phyloP scores from a whole-genome alignment of 2,888 invertebrate species.

The Petrophora chlorosata region DNA sequence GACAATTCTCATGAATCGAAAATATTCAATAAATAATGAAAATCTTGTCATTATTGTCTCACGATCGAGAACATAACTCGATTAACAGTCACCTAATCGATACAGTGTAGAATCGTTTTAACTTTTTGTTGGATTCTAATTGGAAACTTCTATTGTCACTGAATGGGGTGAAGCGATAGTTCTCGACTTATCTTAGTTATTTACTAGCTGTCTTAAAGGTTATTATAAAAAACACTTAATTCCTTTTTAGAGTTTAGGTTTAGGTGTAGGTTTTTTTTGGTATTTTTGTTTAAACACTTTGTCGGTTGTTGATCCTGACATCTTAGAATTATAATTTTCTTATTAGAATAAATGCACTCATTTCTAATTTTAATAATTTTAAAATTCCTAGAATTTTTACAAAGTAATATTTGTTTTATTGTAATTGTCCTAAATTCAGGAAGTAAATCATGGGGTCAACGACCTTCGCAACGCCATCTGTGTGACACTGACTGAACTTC shows the following conservation, averaged over 20 bases:
- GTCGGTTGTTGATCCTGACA: too few species aligned
- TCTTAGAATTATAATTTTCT: too few species aligned
- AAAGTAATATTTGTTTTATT: too few species aligned
- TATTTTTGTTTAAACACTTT: not conserved
- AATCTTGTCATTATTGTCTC: constrained; percentile 19
- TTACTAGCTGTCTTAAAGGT: too few species aligned
- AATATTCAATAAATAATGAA: not conserved
- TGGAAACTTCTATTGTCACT: constrained; percentile 3
- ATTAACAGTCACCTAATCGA: constrained; percentile 48
- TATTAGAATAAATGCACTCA: too few species aligned
- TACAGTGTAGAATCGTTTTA: constrained; percentile 42
- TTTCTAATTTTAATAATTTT: too few species aligned
- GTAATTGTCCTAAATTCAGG: too few species aligned
- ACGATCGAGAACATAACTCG: constrained; percentile 29
- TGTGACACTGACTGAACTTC: constrained; percentile 37
- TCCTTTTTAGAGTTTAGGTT: too few species aligned
- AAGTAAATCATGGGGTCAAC: constrained; percentile 46
- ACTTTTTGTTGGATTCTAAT: constrained; percentile 32
- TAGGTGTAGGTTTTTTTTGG: not conserved
- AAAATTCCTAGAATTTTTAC: not conserved
- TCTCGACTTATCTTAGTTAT: not conserved
- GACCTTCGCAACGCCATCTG: constrained; percentile 57
- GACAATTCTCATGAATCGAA: too few species aligned
- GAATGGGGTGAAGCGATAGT: not conserved
- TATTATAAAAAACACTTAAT: too few species aligned